These are phyloP conservation scores for Xestia rhomboidea DNA, from an alignment of 2,888 invertebrate genomes.

Conservation along the genomic window DNA sequence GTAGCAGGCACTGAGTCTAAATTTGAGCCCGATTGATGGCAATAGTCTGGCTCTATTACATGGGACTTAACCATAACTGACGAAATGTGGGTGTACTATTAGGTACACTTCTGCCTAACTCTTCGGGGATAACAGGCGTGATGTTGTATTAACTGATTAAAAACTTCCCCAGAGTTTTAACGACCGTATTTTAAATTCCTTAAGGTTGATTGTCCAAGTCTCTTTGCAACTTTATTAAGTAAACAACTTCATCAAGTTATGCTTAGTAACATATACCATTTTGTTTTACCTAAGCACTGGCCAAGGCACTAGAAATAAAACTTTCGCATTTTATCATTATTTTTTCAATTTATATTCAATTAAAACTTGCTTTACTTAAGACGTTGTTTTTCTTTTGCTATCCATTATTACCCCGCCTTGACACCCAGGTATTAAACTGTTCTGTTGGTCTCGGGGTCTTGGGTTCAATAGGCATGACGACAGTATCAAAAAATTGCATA, in stretches of 20 bases:
- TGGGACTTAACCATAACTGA: too few species aligned
- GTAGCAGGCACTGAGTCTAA: too few species aligned
- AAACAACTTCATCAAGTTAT: conserved; percentile 7
- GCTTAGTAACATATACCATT: conserved; percentile 1
- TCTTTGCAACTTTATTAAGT: not conserved
- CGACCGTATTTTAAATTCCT: not conserved
- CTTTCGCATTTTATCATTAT: conserved; percentile 61
- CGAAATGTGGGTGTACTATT: too few species aligned
- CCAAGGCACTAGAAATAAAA: conserved; percentile 75
- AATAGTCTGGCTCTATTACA: too few species aligned
- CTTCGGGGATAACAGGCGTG: too few species aligned
- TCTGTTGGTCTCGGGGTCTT: not conserved
- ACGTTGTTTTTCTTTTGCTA: conserved; percentile 3
- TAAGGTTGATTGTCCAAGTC: not conserved
- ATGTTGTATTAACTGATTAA: too few species aligned
- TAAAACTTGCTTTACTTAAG: conserved; percentile 69
- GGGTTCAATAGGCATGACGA: not conserved
- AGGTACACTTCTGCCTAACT: too few species aligned
- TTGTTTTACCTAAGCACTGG: conserved; percentile 75
- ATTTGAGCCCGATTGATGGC: too few species aligned
- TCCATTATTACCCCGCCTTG: not conserved
- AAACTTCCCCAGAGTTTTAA: not conserved
- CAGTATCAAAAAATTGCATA: too few species aligned
- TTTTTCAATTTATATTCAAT: conserved; percentile 67
- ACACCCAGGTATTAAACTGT: not conserved